Evolutionary conservation across 53 echinoderm and acorn worm genomes (phyloP).

Genomic region (Antedon mediterranea): DNA sequence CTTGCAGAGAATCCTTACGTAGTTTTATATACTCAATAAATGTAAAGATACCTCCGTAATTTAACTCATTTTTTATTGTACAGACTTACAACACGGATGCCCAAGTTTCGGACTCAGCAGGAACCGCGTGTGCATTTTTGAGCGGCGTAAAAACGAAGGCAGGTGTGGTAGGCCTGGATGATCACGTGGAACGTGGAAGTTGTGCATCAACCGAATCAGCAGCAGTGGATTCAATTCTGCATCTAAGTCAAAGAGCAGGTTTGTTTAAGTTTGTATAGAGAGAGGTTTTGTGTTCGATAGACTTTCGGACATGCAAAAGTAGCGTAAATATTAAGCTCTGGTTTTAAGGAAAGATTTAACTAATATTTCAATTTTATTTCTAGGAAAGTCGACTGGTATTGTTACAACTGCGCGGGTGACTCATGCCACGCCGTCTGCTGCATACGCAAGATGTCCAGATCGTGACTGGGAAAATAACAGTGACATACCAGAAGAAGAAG

Average conservation of each 20-base stretch:
- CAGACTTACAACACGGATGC: slow-evolving; percentile 76
- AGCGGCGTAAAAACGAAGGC: slow-evolving; percentile 64
- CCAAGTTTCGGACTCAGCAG: slow-evolving; percentile 62
- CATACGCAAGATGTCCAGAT: slow-evolving; percentile 39
- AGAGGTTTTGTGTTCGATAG: too few species aligned
- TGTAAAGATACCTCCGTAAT: background rate
- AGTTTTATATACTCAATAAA: too few species aligned
- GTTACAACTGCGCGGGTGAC: slow-evolving; percentile 67
- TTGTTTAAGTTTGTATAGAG: too few species aligned
- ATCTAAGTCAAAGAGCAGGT: background rate
- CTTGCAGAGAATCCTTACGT: too few species aligned
- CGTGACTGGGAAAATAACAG: slow-evolving; percentile 49
- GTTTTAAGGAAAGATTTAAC: too few species aligned
- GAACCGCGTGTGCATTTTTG: slow-evolving; percentile 66
- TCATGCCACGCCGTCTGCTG: slow-evolving; percentile 58
- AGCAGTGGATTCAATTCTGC: background rate
- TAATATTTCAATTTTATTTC: too few species aligned
- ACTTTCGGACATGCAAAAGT: too few species aligned
- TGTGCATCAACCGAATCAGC: slow-evolving; percentile 6
- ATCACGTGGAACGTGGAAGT: background rate
- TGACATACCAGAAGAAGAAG: slow-evolving; percentile 26
- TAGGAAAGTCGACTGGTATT: slow-evolving; percentile 63
- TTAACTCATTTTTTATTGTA: background rate
- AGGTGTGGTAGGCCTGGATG: slow-evolving; percentile 45
- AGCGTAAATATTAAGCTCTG: too few species aligned